Percentiles rank a stretch among this genome's conserved stretches.
Conservation (phyloP, 2,797 vertebrate genomes). For the Percopsis omiscomaycus region DNA sequence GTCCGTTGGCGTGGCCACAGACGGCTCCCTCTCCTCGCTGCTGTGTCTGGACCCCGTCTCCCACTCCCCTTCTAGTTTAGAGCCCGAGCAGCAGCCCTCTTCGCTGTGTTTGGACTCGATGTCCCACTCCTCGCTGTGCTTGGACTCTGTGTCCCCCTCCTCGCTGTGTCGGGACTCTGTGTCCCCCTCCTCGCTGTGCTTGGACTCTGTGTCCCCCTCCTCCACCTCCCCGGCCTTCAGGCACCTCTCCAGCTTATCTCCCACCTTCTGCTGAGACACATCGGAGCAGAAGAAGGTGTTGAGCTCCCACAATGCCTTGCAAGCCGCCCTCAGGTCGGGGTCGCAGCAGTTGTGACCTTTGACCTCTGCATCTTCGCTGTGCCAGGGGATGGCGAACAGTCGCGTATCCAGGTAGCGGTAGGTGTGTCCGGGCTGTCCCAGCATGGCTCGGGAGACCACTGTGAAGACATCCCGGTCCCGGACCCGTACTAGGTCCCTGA, state of each 20-base stretch:
- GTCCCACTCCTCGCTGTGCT: constrained; percentile 76
- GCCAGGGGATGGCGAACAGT: constrained; percentile 95
- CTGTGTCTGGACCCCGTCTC: constrained; percentile 65
- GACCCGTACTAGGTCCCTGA: constrained; percentile 90
- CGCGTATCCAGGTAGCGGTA: constrained; percentile 95
- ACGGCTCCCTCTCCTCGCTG: constrained; percentile 65
- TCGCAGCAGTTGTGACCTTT: constrained; percentile 78
- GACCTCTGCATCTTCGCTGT: constrained; percentile 72
- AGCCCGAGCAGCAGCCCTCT: constrained; percentile 64
- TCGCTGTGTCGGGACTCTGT: constrained; percentile 67
- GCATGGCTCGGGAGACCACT: constrained; percentile 86
- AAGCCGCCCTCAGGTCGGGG: constrained; percentile 82
- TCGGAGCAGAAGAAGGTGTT: constrained; percentile 87
- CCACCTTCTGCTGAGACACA: constrained; percentile 69
- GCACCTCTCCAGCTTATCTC: constrained; percentile 61
- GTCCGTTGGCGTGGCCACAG: constrained; percentile 28
- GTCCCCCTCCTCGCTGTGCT: constrained; percentile 72
- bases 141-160: constrained; percentile 73
- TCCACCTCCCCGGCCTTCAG: constrained; percentile 50
- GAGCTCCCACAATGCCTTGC: constrained; percentile 88
- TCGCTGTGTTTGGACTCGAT: constrained; percentile 74
- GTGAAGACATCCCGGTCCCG: constrained; percentile 93
- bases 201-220: constrained; percentile 68
- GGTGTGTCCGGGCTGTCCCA: constrained; percentile 90
- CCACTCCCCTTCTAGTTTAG: constrained; percentile 66